These are phyloP conservation scores for Halocynthia roretzi DNA, from an alignment of 23 tunicate genomes.

Conservation along the genomic window DNA sequence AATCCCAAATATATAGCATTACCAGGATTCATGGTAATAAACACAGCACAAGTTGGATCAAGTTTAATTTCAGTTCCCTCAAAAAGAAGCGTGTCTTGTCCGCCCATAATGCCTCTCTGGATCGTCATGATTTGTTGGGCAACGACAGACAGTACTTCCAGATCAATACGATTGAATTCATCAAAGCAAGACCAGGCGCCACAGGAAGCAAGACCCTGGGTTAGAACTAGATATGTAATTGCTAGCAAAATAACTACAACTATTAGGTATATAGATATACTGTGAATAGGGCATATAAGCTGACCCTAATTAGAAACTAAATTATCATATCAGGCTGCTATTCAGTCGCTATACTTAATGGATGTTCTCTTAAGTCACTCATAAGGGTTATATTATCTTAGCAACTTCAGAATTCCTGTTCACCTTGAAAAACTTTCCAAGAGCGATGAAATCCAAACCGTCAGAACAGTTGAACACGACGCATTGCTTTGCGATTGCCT, in stretches of 20 bases:
- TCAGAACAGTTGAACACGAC: constrained; percentile 98
- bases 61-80: constrained; percentile 98
- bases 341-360: too few relatives aligned
- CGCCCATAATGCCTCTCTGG: constrained; percentile 87
- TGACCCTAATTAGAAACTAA: too few relatives aligned
- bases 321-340: too few relatives aligned
- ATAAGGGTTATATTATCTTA: too few relatives aligned
- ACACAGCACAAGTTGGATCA: constrained; percentile 95
- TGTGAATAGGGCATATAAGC: too few relatives aligned
- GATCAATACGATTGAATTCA: constrained; percentile 84
- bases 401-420: too few relatives aligned
- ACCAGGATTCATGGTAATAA: constrained; percentile 44
- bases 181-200: constrained; percentile 96
- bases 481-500: constrained; percentile 95
- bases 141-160: constrained; percentile 95
- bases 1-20: too few relatives aligned
- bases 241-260: not conserved
- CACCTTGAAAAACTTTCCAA: constrained; percentile 97
- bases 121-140: constrained; percentile 96
- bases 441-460: constrained; percentile 95
- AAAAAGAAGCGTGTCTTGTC: constrained; percentile 79
- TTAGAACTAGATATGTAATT: not conserved
- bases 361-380: too few relatives aligned
- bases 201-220: constrained; percentile 91
- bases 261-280: too few relatives aligned